phyloP scores from a whole-genome alignment of 2,888 invertebrate species.

The Sarcophaga caerulescens region DNA sequence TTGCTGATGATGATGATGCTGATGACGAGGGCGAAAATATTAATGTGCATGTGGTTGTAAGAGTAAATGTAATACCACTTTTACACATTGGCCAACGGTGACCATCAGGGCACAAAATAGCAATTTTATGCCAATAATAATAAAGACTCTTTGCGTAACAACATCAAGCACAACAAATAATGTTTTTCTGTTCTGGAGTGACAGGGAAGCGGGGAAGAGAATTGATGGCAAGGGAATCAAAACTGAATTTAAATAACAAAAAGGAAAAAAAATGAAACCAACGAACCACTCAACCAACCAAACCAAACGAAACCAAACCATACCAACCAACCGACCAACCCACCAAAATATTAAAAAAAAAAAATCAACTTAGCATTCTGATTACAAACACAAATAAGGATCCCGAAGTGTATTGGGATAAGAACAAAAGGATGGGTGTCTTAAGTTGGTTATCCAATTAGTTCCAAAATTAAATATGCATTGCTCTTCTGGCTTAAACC shows the following conservation, averaged over 20 bases:
- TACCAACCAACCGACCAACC: slow-evolving; percentile 28
- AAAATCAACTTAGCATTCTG: slow-evolving; percentile 42
- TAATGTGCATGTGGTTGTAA: neutral
- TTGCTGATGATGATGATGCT: neutral
- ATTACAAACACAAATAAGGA: neutral
- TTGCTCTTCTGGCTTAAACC: neutral
- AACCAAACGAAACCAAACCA: slow-evolving; percentile 32
- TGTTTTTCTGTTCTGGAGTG: neutral
- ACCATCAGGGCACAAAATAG: slow-evolving; percentile 57
- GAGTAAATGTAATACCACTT: slow-evolving; percentile 33
- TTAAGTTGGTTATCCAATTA: slow-evolving; percentile 38
- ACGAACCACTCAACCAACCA: slow-evolving; percentile 49
- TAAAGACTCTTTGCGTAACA: slow-evolving; percentile 34
- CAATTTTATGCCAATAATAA: slow-evolving; percentile 64
- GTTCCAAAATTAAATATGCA: slow-evolving; percentile 2
- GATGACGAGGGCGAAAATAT: slow-evolving; percentile 5
- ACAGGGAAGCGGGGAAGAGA: neutral
- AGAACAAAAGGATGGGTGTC: slow-evolving; percentile 2
- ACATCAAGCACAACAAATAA: slow-evolving; percentile 26
- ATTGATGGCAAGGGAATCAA: slow-evolving; percentile 9
- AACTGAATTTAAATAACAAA: slow-evolving; percentile 38
- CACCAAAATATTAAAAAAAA: slow-evolving; percentile 40
- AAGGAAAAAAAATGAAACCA: slow-evolving; percentile 1
- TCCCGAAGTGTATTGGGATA: neutral
- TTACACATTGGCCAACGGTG: slow-evolving; percentile 41